Evolutionary conservation across 2,797 vertebrate genomes (phyloP).

Genomic region (Sebastes aleutianus): DNA sequence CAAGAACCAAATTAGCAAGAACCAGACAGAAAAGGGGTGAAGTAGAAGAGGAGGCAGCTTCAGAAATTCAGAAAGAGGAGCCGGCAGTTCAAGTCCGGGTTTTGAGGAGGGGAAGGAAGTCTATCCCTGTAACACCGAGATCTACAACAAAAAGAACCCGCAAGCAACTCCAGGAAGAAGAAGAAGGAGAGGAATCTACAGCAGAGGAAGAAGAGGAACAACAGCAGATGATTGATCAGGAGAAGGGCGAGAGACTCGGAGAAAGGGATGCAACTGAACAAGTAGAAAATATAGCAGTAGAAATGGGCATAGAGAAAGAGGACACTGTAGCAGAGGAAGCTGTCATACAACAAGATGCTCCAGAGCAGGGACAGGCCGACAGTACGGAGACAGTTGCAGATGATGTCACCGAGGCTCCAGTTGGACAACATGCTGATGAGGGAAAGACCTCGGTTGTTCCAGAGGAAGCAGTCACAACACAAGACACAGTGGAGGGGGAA

Average conservation of each 20-base stretch:
- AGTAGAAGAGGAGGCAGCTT: neutral
- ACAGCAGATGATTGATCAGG: conserved; percentile 7
- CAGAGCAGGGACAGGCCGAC: neutral
- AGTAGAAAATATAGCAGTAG: conserved; percentile 28
- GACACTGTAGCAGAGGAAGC: neutral
- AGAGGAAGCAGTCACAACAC: neutral
- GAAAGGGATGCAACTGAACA: conserved; percentile 75
- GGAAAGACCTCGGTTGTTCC: neutral
- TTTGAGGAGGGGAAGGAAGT: conserved; percentile 8
- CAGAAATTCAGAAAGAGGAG: conserved; percentile 3
- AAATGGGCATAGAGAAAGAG: neutral
- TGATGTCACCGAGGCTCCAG: neutral
- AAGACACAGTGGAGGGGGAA: neutral
- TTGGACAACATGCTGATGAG: neutral
- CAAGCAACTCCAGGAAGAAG: conserved; percentile 1
- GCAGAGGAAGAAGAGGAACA: conserved; percentile 13
- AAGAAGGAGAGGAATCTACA: neutral
- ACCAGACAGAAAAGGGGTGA: conserved; percentile 8
- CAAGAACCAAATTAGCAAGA: conserved; percentile 77
- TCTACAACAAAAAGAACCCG: neutral
- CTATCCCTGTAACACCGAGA: neutral
- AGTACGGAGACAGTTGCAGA: neutral
- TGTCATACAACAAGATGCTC: conserved; percentile 29
- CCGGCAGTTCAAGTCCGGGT: neutral
- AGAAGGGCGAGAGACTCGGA: conserved; percentile 55